These are phyloP conservation scores for Lucinisca nassula DNA, from an alignment of 2,888 invertebrate species.

Conservation along the genomic window DNA sequence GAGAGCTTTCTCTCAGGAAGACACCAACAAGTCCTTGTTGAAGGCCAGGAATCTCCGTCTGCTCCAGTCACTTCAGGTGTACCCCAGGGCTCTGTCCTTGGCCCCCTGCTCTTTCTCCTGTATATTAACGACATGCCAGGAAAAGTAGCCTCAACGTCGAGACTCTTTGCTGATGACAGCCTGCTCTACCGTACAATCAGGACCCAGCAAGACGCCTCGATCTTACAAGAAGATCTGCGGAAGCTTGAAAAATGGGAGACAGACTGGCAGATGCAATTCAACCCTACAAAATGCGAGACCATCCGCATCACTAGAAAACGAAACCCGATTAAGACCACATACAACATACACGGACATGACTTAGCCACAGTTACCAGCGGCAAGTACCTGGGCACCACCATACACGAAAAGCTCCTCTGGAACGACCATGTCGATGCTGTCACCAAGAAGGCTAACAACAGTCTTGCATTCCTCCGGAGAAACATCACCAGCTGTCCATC, in stretches of 20 bases:
- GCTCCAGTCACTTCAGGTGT: constrained; percentile 18
- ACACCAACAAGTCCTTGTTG: constrained; percentile 24
- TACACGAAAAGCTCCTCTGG: too few species aligned
- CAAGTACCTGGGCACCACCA: too few species aligned
- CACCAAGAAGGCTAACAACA: too few species aligned
- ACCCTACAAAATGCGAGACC: constrained; percentile 57
- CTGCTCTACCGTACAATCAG: constrained; percentile 48
- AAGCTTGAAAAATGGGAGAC: constrained; percentile 48
- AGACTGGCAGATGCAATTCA: constrained; percentile 61
- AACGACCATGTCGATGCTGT: too few species aligned
- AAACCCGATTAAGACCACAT: neutral
- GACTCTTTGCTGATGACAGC: constrained; percentile 68
- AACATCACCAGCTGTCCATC: too few species aligned
- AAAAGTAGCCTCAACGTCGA: constrained; percentile 12
- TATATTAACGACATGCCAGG: constrained; percentile 68
- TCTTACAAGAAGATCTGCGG: constrained; percentile 58
- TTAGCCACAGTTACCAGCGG: too few species aligned
- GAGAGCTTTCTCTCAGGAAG: constrained; percentile 40
- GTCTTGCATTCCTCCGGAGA: too few species aligned
- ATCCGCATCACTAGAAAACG: constrained; percentile 39
- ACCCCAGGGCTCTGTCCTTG: constrained; percentile 29
- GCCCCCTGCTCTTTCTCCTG: constrained; percentile 61
- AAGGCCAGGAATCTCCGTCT: constrained; percentile 14
- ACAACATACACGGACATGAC: constrained; percentile 22
- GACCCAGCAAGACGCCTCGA: neutral